Evolutionary conservation across 2,113 vertebrate species (phyloP).

Genomic region (Ursus arctos): DNA sequence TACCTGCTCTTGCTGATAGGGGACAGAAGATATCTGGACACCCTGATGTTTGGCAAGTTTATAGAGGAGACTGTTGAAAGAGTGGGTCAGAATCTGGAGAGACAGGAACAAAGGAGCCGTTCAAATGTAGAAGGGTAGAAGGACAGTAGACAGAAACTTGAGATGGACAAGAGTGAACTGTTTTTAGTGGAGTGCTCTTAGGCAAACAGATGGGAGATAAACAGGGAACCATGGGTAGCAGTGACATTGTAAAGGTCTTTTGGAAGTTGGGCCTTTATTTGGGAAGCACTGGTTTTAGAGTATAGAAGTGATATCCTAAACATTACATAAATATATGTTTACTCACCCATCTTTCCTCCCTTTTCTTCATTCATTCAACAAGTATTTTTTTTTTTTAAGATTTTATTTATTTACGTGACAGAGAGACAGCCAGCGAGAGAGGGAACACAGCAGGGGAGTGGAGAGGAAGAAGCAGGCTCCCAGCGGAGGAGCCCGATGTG

Average conservation of each 20-base stretch:
- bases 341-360: background rate
- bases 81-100: background rate
- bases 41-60: background rate
- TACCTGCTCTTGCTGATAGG: background rate
- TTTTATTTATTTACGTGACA: too few species aligned
- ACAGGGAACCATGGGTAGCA: background rate
- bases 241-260: background rate
- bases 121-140: background rate
- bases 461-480: too few species aligned
- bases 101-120: background rate
- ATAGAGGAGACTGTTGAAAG: background rate
- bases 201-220: background rate
- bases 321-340: background rate
- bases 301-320: background rate
- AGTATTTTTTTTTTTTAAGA: conserved; percentile 15
- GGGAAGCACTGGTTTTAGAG: background rate
- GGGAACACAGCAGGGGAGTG: too few species aligned
- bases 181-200: background rate
- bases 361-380: conserved; percentile 21
- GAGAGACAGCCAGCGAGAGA: too few species aligned
- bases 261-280: background rate
- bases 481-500: too few species aligned
- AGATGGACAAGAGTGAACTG: background rate
- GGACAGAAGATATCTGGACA: background rate
- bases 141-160: background rate